These are phyloP conservation scores for Orthosia gothica DNA, from an alignment of 2,888 invertebrate species.

Conservation along the genomic window DNA sequence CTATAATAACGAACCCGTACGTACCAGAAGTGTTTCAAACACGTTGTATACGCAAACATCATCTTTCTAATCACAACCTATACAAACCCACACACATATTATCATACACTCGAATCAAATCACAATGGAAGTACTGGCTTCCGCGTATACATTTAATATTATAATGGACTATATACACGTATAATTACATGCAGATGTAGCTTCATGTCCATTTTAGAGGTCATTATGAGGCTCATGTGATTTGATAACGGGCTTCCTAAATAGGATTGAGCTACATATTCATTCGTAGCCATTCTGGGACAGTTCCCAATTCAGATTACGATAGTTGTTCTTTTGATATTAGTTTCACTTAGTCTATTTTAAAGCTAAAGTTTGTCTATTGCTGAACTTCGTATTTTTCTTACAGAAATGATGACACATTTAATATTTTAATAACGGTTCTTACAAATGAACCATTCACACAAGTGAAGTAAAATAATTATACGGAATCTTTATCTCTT, in stretches of 20 bases:
- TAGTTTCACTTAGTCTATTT: too few species aligned
- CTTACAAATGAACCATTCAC: neutral
- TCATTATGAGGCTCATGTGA: neutral
- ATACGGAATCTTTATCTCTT: too few species aligned
- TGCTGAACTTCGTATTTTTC: too few species aligned
- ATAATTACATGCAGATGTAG: neutral
- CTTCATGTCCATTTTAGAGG: neutral
- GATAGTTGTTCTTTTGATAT: too few species aligned
- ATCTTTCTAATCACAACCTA: neutral
- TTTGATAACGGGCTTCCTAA: neutral
- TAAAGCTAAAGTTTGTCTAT: too few species aligned
- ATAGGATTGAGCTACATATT: neutral
- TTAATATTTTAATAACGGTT: neutral
- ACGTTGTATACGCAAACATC: neutral
- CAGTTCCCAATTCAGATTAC: neutral
- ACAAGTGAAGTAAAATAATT: too few species aligned
- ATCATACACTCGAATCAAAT: neutral
- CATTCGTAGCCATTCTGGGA: neutral
- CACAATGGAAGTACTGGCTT: conserved; percentile 1
- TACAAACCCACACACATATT: too few species aligned
- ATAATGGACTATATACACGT: neutral
- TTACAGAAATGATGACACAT: too few species aligned
- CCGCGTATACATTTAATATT: neutral
- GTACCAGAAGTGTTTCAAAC: too few species aligned
- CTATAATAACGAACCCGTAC: too few species aligned